A percentile compares a stretch with the other conserved stretches of the same genome.
Evolutionary conservation across 2,888 invertebrate genomes (phyloP).

Genomic region (Tenthredo livida): DNA sequence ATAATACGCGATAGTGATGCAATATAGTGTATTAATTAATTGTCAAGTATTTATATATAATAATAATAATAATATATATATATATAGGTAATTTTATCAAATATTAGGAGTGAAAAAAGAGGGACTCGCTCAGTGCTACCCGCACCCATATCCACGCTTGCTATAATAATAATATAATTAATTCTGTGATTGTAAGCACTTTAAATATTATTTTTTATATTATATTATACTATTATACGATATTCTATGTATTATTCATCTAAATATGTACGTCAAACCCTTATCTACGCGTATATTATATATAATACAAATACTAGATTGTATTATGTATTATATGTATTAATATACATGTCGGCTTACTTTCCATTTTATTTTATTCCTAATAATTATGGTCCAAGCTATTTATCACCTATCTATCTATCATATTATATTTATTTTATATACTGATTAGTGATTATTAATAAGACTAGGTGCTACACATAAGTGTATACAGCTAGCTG

Average conservation of each 20-base stretch:
- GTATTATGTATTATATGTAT: not conserved
- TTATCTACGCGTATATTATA: not conserved
- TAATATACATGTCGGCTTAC: not conserved
- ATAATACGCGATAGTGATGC: not conserved
- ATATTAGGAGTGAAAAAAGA: conserved; percentile 67
- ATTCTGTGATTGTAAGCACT: conserved; percentile 50
- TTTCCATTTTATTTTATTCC: conserved; percentile 24
- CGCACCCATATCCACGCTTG: conserved; percentile 33
- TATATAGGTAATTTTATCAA: conserved; percentile 64
- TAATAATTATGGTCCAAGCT: conserved; percentile 36
- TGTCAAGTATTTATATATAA: not conserved
- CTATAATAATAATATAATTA: not conserved
- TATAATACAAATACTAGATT: not conserved
- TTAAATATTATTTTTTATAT: conserved; percentile 44
- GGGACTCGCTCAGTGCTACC: conserved; percentile 59
- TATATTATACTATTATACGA: not conserved
- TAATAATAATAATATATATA: no score
- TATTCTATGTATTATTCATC: not conserved
- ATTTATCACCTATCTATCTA: not conserved
- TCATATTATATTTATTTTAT: not conserved
- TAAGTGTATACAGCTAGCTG: not conserved
- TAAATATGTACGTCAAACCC: not conserved
- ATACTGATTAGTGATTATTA: not conserved
- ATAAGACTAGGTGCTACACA: conserved; percentile 15
- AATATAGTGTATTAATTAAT: not conserved